phyloP scores from a whole-genome alignment of 2,113 vertebrate genomes.

The Pachyramphus minor region DNA sequence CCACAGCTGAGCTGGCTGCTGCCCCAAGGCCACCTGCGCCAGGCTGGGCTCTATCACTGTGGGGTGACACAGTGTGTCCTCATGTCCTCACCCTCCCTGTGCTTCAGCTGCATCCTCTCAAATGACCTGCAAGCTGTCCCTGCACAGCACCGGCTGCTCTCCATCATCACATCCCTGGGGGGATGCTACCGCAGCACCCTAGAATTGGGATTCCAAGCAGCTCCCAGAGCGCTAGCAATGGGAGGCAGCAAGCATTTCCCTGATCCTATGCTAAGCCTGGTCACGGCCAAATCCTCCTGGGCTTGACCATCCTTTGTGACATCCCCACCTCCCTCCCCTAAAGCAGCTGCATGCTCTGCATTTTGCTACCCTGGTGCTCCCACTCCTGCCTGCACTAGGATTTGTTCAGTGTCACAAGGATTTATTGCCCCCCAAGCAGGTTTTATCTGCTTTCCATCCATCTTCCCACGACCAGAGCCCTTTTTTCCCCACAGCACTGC shows the following conservation, averaged over 20 bases:
- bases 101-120: not conserved
- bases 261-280: not conserved
- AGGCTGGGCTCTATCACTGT: not conserved
- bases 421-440: not conserved
- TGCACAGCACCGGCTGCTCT: not conserved
- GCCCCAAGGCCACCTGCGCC: not conserved
- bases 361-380: not conserved
- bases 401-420: not conserved
- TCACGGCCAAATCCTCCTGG: not conserved
- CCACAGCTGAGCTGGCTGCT: not conserved
- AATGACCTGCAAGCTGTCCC: not conserved
- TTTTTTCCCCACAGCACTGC: not conserved
- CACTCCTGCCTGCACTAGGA: not conserved
- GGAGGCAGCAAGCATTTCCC: not conserved
- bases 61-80: not conserved
- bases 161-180: accelerated
- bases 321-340: not conserved
- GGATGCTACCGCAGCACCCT: not conserved
- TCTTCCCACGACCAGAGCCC: not conserved
- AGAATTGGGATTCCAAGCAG: not conserved
- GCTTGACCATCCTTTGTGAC: not conserved
- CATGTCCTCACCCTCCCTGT: not conserved
- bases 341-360: not conserved
- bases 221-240: not conserved
- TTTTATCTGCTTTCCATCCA: not conserved